Conservation (phyloP, 2,888 invertebrate genomes). For the Stenolophus ochropezus region DNA sequence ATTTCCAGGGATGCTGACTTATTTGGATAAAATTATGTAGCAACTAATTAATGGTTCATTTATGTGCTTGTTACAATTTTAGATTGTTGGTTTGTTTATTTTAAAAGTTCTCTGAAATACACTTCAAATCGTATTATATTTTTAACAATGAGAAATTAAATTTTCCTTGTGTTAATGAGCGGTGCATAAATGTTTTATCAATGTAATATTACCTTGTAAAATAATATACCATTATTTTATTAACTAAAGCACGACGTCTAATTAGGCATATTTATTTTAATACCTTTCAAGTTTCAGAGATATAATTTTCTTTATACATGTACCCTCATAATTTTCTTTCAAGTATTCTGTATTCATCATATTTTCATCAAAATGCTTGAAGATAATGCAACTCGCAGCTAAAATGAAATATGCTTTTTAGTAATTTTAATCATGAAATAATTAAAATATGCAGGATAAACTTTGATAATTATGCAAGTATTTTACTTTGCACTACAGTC, state of each 20-base stretch:
- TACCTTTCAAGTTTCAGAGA: neutral
- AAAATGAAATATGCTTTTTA: neutral
- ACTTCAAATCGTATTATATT: no score
- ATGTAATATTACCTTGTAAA: neutral
- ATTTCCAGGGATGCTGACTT: no score
- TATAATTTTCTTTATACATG: neutral
- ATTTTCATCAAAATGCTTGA: neutral
- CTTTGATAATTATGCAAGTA: neutral
- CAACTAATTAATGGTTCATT: no score
- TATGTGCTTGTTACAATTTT: no score
- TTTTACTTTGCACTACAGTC: neutral
- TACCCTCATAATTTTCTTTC: neutral
- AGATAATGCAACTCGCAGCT: neutral
- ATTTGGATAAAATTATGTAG: no score
- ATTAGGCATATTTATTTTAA: neutral
- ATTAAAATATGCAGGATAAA: neutral
- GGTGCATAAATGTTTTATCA: neutral
- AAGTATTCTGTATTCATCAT: no score
- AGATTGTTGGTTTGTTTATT: no score
- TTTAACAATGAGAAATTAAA: no score
- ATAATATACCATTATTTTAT: neutral
- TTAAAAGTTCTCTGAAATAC: no score
- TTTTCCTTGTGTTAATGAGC: neutral
- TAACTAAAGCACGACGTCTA: neutral
- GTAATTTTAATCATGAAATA: neutral